These are phyloP conservation scores for Drosophila atroscutellata DNA, from an alignment of 2,888 invertebrate species.

Conservation along the genomic window DNA sequence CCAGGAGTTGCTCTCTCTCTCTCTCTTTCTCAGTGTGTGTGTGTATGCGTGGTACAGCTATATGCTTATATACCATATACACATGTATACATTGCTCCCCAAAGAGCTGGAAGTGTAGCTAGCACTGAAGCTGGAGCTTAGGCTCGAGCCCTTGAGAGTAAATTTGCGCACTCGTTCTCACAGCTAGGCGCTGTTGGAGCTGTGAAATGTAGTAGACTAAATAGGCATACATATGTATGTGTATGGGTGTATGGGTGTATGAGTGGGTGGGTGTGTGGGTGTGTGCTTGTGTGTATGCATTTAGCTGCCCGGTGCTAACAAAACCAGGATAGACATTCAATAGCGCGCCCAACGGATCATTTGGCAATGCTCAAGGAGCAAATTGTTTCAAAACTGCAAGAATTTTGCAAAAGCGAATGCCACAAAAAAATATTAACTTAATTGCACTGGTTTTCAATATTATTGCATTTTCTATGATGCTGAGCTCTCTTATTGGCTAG, in stretches of 20 bases:
- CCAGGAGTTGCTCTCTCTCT: constrained; percentile 10
- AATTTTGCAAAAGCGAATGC: not conserved
- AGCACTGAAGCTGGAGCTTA: constrained; percentile 12
- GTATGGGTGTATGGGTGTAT: constrained; percentile 12
- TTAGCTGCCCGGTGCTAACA: constrained; percentile 59
- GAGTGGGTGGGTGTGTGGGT: not conserved
- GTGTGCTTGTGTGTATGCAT: constrained; percentile 27
- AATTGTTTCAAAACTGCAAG: constrained; percentile 43
- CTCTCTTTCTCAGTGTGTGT: constrained; percentile 18
- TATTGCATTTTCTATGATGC: not conserved
- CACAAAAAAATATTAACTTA: not conserved
- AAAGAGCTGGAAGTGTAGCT: constrained; percentile 4
- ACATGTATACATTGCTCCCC: constrained; percentile 21
- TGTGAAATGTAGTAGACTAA: not conserved
- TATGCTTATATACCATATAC: constrained; percentile 1
- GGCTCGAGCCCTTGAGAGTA: constrained; percentile 21
- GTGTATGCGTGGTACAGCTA: constrained; percentile 34
- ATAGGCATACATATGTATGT: constrained; percentile 6
- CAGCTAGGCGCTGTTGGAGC: constrained; percentile 18
- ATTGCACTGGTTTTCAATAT: not conserved
- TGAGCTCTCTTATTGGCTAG: not conserved
- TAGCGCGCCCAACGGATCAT: constrained; percentile 47
- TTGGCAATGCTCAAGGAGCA: constrained; percentile 38
- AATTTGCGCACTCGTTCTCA: constrained; percentile 28
- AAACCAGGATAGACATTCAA: constrained; percentile 44